Percentiles rank a stretch among this genome's conserved stretches.
Conservation (phyloP, 1,140 invertebrate species). For the Camponotus floridanus region DNA sequence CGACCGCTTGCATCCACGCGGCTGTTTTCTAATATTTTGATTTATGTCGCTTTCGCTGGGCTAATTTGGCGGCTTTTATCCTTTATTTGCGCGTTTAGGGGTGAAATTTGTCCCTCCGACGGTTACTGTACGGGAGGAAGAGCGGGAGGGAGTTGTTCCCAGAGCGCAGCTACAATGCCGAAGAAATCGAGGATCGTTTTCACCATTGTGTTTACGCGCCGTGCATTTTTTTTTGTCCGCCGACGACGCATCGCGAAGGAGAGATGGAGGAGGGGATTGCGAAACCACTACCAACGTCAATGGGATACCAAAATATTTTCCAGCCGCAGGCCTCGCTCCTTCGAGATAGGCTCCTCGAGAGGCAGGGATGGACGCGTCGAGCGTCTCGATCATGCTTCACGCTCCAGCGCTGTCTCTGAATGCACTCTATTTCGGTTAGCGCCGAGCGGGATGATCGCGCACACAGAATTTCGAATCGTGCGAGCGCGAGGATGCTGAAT, state of each 20-base stretch:
- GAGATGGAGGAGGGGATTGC: constrained; percentile 33
- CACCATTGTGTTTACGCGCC: constrained; percentile 62
- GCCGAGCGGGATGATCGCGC: constrained; percentile 11
- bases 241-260: constrained; percentile 12
- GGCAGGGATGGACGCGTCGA: neutral
- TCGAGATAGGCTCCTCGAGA: neutral
- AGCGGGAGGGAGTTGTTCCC: constrained; percentile 34
- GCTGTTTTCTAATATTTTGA: constrained; percentile 85
- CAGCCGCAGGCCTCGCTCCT: neutral
- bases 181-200: constrained; percentile 67
- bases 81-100: constrained; percentile 83
- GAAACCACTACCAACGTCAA: constrained; percentile 55
- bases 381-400: constrained; percentile 30
- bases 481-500: constrained; percentile 31
- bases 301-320: constrained; percentile 68
- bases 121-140: neutral
- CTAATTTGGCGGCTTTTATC: constrained; percentile 82
- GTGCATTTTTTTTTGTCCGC: constrained; percentile 63
- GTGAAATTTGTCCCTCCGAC: constrained; percentile 80
- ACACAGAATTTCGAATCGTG: constrained; percentile 47
- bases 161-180: constrained; percentile 57
- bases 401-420: constrained; percentile 49
- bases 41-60: constrained; percentile 84
- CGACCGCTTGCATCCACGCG: constrained; percentile 69
- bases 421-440: constrained; percentile 36